Base-by-base conservation (phyloP, 2,888 invertebrate species). In the Acanthococcus lagerstroemiae region DNA sequence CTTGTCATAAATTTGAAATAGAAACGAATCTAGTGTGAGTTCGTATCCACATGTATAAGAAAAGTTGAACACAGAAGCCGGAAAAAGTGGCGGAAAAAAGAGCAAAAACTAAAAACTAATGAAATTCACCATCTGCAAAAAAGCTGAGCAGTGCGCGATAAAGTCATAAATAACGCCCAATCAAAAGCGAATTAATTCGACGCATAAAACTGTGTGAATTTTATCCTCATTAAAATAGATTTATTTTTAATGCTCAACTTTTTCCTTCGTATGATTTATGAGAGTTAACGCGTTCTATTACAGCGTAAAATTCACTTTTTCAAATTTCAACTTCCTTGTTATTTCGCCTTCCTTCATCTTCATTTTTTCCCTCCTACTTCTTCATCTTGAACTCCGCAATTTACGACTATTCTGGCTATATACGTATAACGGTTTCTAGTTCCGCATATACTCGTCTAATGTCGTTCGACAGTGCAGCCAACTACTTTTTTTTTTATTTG, bases 161-260 rank as follows among this genome's bases (percentile, higher is more conserved):
- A 45, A 45, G 46, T 45, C 46, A 45, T 45, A 45, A 55, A 55
- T 55, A 27, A 27, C 30, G 55, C 21, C 37, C n/a, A 21, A 30
- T 55, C 55, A 19, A 55, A 55, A 55, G 30, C 27, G 30, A 55
- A 55, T 55, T 52, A 52, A 52, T 52, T 22, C 24, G 52, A 4
- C 21, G 22, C 22, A 52, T 22, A 22, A 12, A 52, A 52, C 21
- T 52, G 24, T 19, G 24, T 22, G 52, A 52, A 52, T 52, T 52
- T 52, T 15, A 15, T 52, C 52, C 24, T 52, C 52, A 52, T 52
- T 52, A 52, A 52, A 52, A 24, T 52, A 19, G 21, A 52, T 52
- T 52, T 52, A 52, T 52, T 52, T 52, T 52, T 52, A 52, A 52
- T 22, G 24, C 21, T 19, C 24, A 19, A 52, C 9, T 4, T 52